A percentile compares a stretch with the other conserved stretches of the same genome.
Evolutionary conservation across 1,140 invertebrate genomes (phyloP).

Genomic region (Aphaenogaster ashmeadi): DNA sequence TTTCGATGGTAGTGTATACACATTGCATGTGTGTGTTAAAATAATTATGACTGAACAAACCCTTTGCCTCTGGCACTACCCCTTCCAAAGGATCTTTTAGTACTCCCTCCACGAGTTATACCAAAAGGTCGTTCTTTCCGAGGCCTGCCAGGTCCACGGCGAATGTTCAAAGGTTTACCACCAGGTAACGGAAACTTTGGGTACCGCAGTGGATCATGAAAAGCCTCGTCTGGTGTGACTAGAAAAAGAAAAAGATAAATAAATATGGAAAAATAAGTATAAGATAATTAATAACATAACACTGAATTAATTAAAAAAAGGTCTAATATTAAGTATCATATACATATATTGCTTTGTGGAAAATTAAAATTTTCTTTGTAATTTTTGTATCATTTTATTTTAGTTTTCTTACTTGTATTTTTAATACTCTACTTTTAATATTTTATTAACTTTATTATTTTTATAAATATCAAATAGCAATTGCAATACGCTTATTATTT

Average conservation of each 20-base stretch:
- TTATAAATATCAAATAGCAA: conserved; percentile 21
- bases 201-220: conserved; percentile 84
- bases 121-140: conserved; percentile 89
- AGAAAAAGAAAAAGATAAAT: conserved; percentile 55
- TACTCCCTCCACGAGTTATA: conserved; percentile 79
- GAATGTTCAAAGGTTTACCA: conserved; percentile 89
- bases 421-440: conserved; percentile 30
- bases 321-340: background rate
- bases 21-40: too few relatives aligned
- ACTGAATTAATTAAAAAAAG: background rate
- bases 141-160: conserved; percentile 91
- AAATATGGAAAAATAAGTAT: background rate
- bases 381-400: background rate
- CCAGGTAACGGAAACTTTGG: conserved; percentile 86
- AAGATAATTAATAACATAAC: background rate
- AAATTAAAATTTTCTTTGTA: background rate
- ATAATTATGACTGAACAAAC: conserved; percentile 72
- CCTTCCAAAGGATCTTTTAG: conserved; percentile 84
- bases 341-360: background rate
- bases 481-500: background rate
- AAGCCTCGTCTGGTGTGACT: conserved; percentile 85
- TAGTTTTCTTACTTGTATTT: background rate
- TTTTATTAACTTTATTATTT: conserved; percentile 53
- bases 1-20: too few relatives aligned
- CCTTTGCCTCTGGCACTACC: conserved; percentile 84